phyloP scores from a whole-genome alignment of 2,113 vertebrate species.

The Bubalus kerabau region DNA sequence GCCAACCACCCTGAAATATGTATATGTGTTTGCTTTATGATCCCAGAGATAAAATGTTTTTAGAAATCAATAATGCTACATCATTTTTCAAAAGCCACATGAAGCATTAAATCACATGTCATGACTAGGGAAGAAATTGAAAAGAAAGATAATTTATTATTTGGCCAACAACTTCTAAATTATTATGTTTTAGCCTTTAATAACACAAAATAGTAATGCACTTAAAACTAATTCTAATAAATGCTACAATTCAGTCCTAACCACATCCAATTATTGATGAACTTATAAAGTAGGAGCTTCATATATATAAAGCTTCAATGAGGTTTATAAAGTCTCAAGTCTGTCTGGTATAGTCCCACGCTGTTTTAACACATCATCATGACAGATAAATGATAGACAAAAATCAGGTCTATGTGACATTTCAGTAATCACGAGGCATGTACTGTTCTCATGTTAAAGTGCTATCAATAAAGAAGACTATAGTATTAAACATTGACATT shows the following conservation, averaged over 20 bases:
- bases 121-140: neutral
- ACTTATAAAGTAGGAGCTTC: neutral
- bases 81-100: neutral
- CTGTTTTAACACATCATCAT: neutral
- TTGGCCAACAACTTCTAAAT: neutral
- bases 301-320: neutral
- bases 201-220: neutral
- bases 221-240: conserved; percentile 27
- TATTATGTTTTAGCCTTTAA: neutral
- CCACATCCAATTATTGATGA: neutral
- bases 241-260: neutral
- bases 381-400: neutral
- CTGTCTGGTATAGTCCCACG: neutral
- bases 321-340: neutral
- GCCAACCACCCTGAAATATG: neutral
- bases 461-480: neutral
- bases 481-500: neutral
- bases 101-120: neutral
- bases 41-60: neutral
- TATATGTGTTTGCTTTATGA: neutral
- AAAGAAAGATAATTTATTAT: neutral
- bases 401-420: neutral
- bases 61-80: neutral
- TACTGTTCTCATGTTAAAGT: neutral
- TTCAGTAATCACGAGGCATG: neutral